Base-by-base conservation (phyloP, 2,888 invertebrate genomes). In the Scaptomyza caliginosa region DNA sequence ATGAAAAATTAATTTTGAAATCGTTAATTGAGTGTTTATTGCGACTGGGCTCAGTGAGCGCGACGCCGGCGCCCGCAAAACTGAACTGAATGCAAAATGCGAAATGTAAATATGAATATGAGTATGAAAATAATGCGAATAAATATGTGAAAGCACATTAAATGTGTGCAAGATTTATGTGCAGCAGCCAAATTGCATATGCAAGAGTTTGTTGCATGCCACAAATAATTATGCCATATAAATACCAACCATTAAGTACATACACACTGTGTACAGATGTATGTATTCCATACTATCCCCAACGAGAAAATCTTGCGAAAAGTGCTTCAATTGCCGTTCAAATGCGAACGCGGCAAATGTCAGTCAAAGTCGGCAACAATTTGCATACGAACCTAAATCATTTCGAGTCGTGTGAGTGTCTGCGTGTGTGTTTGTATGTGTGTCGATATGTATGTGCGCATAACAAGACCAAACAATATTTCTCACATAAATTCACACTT, bases 401-500 rank as follows among this genome's bases (percentile, higher is more conserved):
- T 89, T 88, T 87, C 79, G 84, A 45, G 34, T 51, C 24, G 50
- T 38, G 57, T 54, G 21, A 26, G 42, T 34, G 63, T 43, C 45
- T 67, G 50, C 21, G 10, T 0, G 28, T 2, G 19, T 28, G 17
- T 24, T 16, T 6, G 34, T 58, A 34, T 42, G 46, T 38, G 54
- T 17, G 57, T 54, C 40, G 34, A 60, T 58, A 52, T 59, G 67
- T 68, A 65, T 75, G 86, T 34, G 34, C 74, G 77, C 78, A 82
- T 72, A 89, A 88, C 88, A 89, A 89, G 86, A 90, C 73, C 83
- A 90, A 89, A 90, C 81, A 86, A 83, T 86, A 90, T 90, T 90
- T 90, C 90, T 89, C 91, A 90, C 90, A 91, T 90, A 91, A 90
- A 90, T 91, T 90, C 90, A 91, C 90, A 91, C 91, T 91, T 88